phyloP scores from a whole-genome alignment of 2,797 vertebrate species.

The Thripadectes ignobilis region DNA sequence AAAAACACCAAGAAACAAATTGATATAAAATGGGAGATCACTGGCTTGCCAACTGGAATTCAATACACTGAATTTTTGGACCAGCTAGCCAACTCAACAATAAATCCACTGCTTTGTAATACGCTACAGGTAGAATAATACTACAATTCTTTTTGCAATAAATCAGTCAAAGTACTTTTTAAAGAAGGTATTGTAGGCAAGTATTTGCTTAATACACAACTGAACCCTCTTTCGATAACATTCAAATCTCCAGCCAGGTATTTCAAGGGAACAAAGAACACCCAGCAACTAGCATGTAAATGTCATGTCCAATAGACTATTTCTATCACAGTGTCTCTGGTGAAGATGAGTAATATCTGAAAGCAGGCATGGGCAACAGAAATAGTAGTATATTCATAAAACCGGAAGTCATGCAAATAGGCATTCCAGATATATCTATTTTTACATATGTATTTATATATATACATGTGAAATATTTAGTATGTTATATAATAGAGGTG shows the following conservation, averaged over 20 bases:
- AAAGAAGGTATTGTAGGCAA: neutral
- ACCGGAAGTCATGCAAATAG: neutral
- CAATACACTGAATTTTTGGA: neutral
- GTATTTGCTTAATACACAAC: neutral
- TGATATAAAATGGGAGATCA: neutral
- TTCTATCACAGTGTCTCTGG: neutral
- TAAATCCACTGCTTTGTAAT: neutral
- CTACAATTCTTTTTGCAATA: neutral
- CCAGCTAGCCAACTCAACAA: neutral
- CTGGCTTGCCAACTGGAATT: neutral
- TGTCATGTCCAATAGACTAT: neutral
- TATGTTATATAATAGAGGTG: neutral
- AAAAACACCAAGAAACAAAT: neutral
- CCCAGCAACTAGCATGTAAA: neutral
- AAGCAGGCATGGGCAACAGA: neutral
- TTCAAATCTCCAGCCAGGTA: neutral
- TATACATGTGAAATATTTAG: neutral
- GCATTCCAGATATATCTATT: neutral
- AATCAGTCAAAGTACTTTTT: neutral
- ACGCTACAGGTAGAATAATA: neutral
- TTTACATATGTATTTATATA: neutral
- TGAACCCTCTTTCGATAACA: neutral
- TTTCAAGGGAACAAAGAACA: neutral
- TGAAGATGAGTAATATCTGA: neutral
- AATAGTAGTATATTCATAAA: neutral